phyloP scores from a whole-genome alignment of 2,888 invertebrate species.

The Ptilodon capucinus region DNA sequence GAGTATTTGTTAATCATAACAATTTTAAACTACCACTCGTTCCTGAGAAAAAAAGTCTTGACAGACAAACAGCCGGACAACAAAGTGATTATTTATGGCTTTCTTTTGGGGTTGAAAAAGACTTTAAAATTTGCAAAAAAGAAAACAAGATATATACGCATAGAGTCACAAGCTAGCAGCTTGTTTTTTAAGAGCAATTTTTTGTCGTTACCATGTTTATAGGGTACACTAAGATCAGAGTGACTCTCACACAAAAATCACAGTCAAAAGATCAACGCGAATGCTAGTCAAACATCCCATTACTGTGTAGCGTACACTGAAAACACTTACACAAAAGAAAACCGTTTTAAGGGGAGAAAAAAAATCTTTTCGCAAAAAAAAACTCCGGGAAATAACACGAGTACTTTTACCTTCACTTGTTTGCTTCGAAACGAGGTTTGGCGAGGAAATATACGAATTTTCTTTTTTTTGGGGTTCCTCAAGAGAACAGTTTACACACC shows the following conservation, averaged over 20 bases:
- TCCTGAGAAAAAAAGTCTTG: no score
- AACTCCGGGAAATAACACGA: background rate
- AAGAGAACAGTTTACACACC: background rate
- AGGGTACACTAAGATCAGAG: no score
- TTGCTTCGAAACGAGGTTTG: background rate
- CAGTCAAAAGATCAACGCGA: background rate
- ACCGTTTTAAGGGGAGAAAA: conserved; percentile 1
- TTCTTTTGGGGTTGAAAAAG: no score
- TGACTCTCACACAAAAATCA: background rate
- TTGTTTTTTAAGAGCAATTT: no score
- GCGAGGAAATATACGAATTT: background rate
- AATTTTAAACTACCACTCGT: no score
- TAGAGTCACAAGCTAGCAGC: no score
- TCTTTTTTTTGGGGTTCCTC: background rate
- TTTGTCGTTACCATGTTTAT: no score
- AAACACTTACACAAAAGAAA: conserved; percentile 1
- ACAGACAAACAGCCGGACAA: no score
- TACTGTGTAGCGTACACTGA: background rate
- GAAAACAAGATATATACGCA: no score
- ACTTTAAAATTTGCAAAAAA: no score
- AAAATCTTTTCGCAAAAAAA: background rate
- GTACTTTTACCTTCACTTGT: background rate
- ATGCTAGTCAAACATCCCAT: background rate
- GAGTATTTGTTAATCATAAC: no score
- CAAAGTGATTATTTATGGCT: no score